Conservation (phyloP, 2,888 invertebrate species). For the Cheilosia variabilis region DNA sequence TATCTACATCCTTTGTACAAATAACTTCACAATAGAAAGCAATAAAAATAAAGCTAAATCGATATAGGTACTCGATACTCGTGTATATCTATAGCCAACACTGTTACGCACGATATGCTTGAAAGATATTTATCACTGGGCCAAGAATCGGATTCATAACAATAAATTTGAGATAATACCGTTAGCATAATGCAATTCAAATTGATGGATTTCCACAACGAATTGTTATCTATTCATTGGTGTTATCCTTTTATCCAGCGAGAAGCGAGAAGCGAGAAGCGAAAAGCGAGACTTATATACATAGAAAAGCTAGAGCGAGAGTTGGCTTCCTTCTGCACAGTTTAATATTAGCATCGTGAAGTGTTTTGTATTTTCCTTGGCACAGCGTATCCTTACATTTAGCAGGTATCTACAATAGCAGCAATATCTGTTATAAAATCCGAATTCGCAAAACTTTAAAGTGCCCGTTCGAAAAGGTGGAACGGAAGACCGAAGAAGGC, state of each 20-base stretch:
- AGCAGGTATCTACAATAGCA: constrained; percentile 23
- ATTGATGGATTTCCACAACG: constrained; percentile 58
- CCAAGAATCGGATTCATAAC: constrained; percentile 47
- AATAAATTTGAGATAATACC: constrained; percentile 62
- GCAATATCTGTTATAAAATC: constrained; percentile 45
- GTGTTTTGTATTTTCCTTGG: constrained; percentile 42
- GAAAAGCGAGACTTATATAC: not conserved
- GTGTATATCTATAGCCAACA: not conserved
- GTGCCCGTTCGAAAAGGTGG: constrained; percentile 25
- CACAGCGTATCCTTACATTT: constrained; percentile 19
- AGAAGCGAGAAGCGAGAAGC: not conserved
- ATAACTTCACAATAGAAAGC: constrained; percentile 1
- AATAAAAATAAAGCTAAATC: constrained; percentile 12
- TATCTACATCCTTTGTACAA: constrained; percentile 5
- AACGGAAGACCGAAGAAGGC: constrained; percentile 23
- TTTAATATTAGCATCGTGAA: constrained; percentile 44
- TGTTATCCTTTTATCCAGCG: constrained; percentile 57
- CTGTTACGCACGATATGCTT: not conserved
- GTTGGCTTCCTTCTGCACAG: not conserved
- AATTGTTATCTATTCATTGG: constrained; percentile 67
- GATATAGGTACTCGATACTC: not conserved
- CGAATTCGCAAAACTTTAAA: constrained; percentile 64
- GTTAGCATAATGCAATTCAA: constrained; percentile 68
- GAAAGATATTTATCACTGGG: constrained; percentile 29
- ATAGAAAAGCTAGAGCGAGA: not conserved